Conservation (phyloP, 1,140 invertebrate species). For the Frieseomelitta varia region DNA sequence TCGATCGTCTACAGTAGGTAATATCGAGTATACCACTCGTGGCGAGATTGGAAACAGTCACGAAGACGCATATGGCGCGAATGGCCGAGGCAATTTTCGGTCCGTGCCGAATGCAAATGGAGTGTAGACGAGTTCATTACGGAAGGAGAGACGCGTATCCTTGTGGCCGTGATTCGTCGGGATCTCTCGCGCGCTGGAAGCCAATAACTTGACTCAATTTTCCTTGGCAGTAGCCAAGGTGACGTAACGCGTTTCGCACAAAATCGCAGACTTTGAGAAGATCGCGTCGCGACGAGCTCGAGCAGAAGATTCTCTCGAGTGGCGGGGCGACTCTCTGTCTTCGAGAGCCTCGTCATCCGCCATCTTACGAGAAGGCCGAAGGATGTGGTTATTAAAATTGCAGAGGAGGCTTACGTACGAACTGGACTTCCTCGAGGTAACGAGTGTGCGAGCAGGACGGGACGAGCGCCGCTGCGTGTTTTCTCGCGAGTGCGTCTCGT, state of each 20-base stretch:
- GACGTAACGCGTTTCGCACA: conserved; percentile 5
- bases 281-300: background rate
- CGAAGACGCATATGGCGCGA: background rate
- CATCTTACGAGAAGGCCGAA: conserved; percentile 77
- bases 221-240: conserved; percentile 1
- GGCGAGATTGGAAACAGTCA: background rate
- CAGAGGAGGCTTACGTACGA: conserved; percentile 71
- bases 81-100: conserved; percentile 24
- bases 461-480: background rate
- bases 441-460: conserved; percentile 49
- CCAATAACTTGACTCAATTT: conserved; percentile 30
- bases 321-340: conserved; percentile 6
- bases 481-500: conserved; percentile 65
- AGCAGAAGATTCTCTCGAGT: fast-evolving
- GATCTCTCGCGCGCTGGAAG: background rate
- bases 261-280: conserved; percentile 1
- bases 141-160: background rate
- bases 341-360: conserved; percentile 65
- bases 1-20: background rate
- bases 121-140: conserved; percentile 47
- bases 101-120: conserved; percentile 31
- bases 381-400: conserved; percentile 81
- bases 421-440: conserved; percentile 77
- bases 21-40: background rate
- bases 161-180: background rate